Conservation (phyloP, 2,888 invertebrate species). For the Ochlodes sylvanus region DNA sequence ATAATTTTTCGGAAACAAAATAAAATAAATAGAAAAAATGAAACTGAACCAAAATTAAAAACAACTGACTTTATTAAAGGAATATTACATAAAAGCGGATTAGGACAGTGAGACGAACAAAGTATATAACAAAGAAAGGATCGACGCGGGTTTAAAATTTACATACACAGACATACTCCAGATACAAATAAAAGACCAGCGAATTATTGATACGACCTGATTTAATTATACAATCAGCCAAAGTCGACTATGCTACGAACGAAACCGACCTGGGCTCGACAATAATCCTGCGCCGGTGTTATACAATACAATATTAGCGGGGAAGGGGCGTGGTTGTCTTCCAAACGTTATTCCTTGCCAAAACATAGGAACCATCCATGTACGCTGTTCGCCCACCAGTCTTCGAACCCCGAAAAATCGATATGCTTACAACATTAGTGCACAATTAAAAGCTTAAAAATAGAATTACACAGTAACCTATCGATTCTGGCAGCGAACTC, state of each 20-base stretch:
- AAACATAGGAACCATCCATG: background rate
- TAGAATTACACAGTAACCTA: slow-evolving; percentile 42
- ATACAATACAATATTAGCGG: slow-evolving; percentile 12
- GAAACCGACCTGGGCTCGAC: slow-evolving; percentile 28
- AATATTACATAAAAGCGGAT: slow-evolving; percentile 59
- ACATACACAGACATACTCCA: slow-evolving; percentile 15
- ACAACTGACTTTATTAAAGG: slow-evolving; percentile 69
- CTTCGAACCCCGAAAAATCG: slow-evolving; percentile 38
- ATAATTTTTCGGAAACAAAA: background rate
- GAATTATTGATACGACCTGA: slow-evolving; percentile 34
- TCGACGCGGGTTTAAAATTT: slow-evolving; percentile 7
- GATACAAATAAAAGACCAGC: slow-evolving; percentile 30
- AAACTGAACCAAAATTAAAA: slow-evolving; percentile 60
- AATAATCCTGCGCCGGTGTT: slow-evolving; percentile 14
- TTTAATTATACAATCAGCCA: slow-evolving; percentile 37
- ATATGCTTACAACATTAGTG: slow-evolving; percentile 38
- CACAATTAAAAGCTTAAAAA: slow-evolving; percentile 41
- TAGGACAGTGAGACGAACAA: slow-evolving; percentile 45
- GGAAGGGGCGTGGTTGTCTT: slow-evolving; percentile 6
- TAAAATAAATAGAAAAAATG: slow-evolving; percentile 36
- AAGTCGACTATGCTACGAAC: slow-evolving; percentile 27
- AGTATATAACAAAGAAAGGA: slow-evolving; percentile 49
- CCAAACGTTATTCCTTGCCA: slow-evolving; percentile 8
- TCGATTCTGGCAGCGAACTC: slow-evolving; percentile 39
- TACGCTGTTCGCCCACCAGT: slow-evolving; percentile 12